A percentile compares a stretch with the other conserved stretches of the same genome.
Evolutionary conservation across 2,113 vertebrate genomes (phyloP).

Genomic region (Chloropsis hardwickii): DNA sequence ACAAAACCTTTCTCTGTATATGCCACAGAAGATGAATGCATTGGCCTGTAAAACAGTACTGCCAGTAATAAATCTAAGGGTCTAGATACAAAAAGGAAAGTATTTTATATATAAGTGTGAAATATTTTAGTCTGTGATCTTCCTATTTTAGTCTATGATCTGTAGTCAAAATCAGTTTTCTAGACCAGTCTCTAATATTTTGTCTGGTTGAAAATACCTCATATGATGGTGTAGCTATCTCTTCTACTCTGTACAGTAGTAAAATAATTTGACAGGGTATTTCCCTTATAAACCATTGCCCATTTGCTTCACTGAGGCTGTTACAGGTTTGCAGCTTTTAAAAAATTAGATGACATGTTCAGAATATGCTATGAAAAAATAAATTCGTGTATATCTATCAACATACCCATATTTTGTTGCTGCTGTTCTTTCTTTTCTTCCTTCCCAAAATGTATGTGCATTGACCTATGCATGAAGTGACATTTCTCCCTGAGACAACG

Average conservation of each 20-base stretch:
- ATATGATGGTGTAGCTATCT: background rate
- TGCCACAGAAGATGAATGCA: background rate
- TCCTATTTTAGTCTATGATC: background rate
- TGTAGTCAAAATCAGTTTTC: background rate
- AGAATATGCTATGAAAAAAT: background rate
- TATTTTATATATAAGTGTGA: background rate
- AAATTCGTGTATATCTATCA: background rate
- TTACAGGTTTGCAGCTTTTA: background rate
- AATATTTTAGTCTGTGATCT: background rate
- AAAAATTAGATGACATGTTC: background rate
- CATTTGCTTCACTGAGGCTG: background rate
- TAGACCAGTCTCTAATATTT: background rate
- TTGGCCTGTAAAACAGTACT: background rate
- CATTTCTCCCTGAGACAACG: background rate
- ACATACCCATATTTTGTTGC: background rate
- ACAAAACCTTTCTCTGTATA: background rate
- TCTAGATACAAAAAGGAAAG: background rate
- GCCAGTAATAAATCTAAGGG: background rate
- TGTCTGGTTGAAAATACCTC: background rate
- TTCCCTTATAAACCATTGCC: background rate
- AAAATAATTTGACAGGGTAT: background rate
- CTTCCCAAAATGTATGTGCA: rapidly evolving
- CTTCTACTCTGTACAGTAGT: background rate
- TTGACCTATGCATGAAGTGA: background rate
- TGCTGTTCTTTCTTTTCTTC: background rate